Percentiles rank a stretch among this genome's conserved stretches.
phyloP scores from a whole-genome alignment of 2,888 invertebrate genomes.

The Boloria selene region DNA sequence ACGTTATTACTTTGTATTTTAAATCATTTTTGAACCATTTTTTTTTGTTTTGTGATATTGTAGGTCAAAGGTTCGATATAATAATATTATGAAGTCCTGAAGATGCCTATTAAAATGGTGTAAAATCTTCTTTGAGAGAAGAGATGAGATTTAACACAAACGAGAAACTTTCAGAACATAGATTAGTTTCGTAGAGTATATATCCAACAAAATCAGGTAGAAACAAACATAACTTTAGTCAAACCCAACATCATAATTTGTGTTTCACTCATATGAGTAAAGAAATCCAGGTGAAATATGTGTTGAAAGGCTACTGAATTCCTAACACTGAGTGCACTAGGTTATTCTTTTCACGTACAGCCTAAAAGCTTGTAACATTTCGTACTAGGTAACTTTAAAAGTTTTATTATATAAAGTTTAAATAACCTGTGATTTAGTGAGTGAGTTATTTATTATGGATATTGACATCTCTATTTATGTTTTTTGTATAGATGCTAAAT shows the following conservation, averaged over 20 bases:
- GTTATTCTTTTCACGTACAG: conserved; percentile 12
- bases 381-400: not conserved
- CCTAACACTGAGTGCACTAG: conserved; percentile 16
- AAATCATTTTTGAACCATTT: no score
- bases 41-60: no score
- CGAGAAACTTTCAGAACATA: not conserved
- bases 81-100: no score
- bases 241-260: conserved; percentile 6
- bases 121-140: no score
- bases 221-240: conserved; percentile 1
- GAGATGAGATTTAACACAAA: not conserved
- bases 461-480: no score
- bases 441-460: not conserved
- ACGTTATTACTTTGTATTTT: no score
- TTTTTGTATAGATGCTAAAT: no score
- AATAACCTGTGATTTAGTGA: not conserved
- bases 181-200: no score
- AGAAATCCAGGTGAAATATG: conserved; percentile 23
- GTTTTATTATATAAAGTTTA: not conserved
- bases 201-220: not conserved
- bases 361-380: conserved; percentile 14
- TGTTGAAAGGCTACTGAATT: conserved; percentile 30
- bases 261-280: conserved; percentile 18
- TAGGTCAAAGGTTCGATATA: no score
- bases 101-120: no score